Base-by-base conservation (phyloP, 2,797 vertebrate genomes). In the Phalanger gymnotis region DNA sequence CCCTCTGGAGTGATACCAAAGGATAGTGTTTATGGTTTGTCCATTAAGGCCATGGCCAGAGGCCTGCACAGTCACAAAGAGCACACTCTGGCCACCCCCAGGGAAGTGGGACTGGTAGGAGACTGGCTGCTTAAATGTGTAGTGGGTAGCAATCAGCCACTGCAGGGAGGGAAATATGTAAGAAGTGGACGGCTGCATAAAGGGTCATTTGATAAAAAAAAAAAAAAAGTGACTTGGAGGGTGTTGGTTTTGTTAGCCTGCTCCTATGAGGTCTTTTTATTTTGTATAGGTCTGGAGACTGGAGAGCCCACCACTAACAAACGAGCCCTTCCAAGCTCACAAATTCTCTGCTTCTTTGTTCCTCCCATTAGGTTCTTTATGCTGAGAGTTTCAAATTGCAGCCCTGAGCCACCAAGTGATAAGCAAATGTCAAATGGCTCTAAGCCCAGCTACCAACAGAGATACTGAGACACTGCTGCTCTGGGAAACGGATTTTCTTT, bases 381-480 rank as follows among this genome's bases (percentile, higher is more conserved):
- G 93, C 91, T 95, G 93, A 95, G 94, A 53, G 55, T 92, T 95
- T 81, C 92, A 97, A 97, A 96, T 97, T 93, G 91, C 92, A 93
- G 66, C 31, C 0, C 95, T 97, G 40, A 61, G 94, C 30, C 93
- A 95, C 92, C 94, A 94, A 55, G 58, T 66, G 95, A 98, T 97
- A 93, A 94, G 96, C 96, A 97, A 98, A 98, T 98, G 96, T 97
- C 98, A 98, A 95, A 96, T 94, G 97, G 96, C 98, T 95, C 93
- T 28, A 94, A 94, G 95, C 11, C 92, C 16, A 90, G 47, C 94
- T 96, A 92, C 95, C 96, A 97, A 53, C 97, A 97, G 98, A 98
- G 96, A 94, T 94, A 61, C 91, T 54, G 93, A 97, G 97, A 93
- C 92, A 92, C 92, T 47, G n/a, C 13, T 93, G 95, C 96, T 47